Base-by-base conservation (phyloP, 2,888 invertebrate species). In the Nomada lathburiana region DNA sequence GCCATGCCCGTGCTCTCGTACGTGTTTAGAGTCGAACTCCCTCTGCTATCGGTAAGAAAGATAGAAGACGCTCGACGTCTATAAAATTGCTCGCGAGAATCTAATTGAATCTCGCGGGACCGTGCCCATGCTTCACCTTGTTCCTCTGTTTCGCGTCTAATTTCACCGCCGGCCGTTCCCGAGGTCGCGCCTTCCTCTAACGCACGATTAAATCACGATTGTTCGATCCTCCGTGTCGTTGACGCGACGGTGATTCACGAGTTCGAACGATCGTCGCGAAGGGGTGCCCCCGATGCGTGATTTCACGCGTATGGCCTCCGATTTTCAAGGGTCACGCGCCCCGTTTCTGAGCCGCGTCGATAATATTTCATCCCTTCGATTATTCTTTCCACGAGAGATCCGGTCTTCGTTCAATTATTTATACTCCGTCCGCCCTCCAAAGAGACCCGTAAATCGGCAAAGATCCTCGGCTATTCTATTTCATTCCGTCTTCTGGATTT, bases 11-110 rank as follows among this genome's bases (percentile, higher is more conserved):
- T 69, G 20, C 55, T 62, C 55, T 26, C 70, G 80, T 72, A 76
- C 84, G 82, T 64, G 77, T 80, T 87, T 75, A 60, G 65, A 63
- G 68, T 70, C 71, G 83, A 80, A 80, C 71, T 57, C 10, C 59
- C 67, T 50, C 55, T 71, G 50, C 64, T 63, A 67, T 74, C 73
- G 71, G 44, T 9, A 9, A 67, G 16, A n/a, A 20, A n/a, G 36
- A 23, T n/a, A 29, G 64, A 64, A 63, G 75, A 76, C 53, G 60
- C 53, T 26, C 62, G 60, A 16, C 10, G 63, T 53, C 63, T 57
- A 60, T 83, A 79, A 86, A 86, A 76, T 80, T 44, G 57, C 52
- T 52, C 44, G 60, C 50, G 23, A 1, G 50, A 67, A 80, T 82
- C 77, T 76, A 69, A 86, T 86, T 84, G 67, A 71, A 82, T 86